These are phyloP conservation scores for Gymnoscopelus microlampas DNA, from an alignment of 2,797 vertebrate species.

Conservation along the genomic window DNA sequence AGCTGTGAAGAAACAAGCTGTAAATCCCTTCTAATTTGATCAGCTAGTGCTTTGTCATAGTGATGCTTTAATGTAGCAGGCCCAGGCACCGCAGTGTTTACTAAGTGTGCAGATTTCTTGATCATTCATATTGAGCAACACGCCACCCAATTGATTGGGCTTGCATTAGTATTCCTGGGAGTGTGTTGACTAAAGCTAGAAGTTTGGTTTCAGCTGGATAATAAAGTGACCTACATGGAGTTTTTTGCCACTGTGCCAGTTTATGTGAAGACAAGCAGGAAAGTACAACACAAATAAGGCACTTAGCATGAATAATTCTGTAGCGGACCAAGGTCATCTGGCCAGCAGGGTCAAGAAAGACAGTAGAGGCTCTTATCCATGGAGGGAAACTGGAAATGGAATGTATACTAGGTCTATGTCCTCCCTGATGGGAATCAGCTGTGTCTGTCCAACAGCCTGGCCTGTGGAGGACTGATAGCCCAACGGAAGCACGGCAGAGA, in stretches of 20 bases:
- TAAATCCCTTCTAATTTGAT: constrained; percentile 83
- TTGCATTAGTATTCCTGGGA: constrained; percentile 79
- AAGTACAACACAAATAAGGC: constrained; percentile 50
- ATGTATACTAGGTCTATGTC: constrained; percentile 49
- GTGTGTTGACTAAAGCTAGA: constrained; percentile 53
- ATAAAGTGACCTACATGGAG: constrained; percentile 72
- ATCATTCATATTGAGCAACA: constrained; percentile 83
- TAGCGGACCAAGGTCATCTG: constrained; percentile 77
- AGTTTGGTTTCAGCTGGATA: constrained; percentile 67
- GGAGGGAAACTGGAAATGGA: constrained; percentile 49
- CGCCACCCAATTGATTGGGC: constrained; percentile 75
- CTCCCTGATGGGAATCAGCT: constrained; percentile 76
- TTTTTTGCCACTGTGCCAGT: constrained; percentile 51
- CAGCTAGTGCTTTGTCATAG: constrained; percentile 76
- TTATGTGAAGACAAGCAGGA: constrained; percentile 40
- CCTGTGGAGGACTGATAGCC: constrained; percentile 59
- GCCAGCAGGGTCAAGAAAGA: constrained; percentile 69
- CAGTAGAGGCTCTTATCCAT: constrained; percentile 68
- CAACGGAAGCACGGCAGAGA: constrained; percentile 64
- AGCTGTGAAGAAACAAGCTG: constrained; percentile 63
- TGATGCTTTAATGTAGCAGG: constrained; percentile 70
- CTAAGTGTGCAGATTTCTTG: constrained; percentile 78
- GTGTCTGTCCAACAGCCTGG: constrained; percentile 51
- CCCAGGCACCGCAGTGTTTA: constrained; percentile 71
- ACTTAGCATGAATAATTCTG: constrained; percentile 75